phyloP scores from a whole-genome alignment of 2,888 invertebrate genomes.

The Nezara viridula region DNA sequence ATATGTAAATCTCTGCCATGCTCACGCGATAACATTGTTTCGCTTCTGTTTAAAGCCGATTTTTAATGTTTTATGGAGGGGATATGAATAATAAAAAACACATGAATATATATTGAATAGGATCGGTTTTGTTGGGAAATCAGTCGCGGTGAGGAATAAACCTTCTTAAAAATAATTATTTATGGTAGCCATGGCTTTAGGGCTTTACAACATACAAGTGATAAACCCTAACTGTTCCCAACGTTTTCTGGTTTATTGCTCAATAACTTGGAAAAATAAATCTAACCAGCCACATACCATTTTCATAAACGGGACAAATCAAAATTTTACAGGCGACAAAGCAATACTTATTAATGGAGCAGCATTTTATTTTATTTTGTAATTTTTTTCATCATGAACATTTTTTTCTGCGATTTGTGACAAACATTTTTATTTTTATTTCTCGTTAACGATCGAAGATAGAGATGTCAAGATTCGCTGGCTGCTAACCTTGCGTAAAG shows the following conservation, averaged over 20 bases:
- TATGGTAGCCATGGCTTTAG: neutral
- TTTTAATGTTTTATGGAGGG: neutral
- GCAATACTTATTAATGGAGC: neutral
- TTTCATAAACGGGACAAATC: neutral
- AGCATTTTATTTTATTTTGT: neutral
- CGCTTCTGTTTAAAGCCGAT: neutral
- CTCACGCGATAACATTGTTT: conserved; percentile 7
- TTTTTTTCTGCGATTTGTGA: neutral
- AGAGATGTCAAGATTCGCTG: neutral
- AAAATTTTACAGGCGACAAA: neutral
- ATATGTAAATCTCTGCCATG: neutral
- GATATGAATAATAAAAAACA: neutral
- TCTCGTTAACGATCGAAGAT: neutral
- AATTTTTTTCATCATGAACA: neutral
- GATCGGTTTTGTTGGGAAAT: neutral
- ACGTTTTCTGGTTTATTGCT: neutral
- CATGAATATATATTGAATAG: neutral
- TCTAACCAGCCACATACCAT: neutral
- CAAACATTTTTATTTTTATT: neutral
- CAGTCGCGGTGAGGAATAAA: neutral
- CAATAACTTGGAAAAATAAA: neutral
- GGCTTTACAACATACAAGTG: neutral
- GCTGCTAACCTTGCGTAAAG: neutral
- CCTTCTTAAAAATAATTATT: conserved; percentile 16
- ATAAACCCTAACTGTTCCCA: neutral